A percentile compares a stretch with the other conserved stretches of the same genome.
Evolutionary conservation across 2,888 invertebrate species (phyloP).

Genomic region (Stenodema calcarata): DNA sequence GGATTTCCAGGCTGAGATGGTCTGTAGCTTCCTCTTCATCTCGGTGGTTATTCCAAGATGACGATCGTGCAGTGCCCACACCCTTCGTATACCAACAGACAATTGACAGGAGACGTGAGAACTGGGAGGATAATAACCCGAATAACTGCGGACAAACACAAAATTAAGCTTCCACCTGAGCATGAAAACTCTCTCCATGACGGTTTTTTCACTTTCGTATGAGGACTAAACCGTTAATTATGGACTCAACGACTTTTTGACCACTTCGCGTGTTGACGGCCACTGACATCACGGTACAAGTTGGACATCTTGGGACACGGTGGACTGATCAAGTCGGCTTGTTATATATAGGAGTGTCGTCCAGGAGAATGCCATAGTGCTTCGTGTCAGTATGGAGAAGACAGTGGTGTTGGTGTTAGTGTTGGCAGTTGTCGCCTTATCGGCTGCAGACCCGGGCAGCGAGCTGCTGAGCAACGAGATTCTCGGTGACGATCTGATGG

Average conservation of each 20-base stretch:
- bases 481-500: background rate
- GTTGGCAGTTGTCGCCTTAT: background rate
- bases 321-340: constrained; percentile 22
- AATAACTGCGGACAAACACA: background rate
- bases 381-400: constrained; percentile 8
- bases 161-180: background rate
- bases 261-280: constrained; percentile 26
- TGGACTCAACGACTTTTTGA: background rate
- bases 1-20: too few relatives aligned
- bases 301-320: background rate
- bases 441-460: background rate
- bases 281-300: background rate
- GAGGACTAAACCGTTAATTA: background rate
- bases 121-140: background rate
- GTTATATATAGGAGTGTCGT: constrained; percentile 42
- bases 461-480: background rate
- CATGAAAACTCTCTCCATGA: constrained; percentile 15
- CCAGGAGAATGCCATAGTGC: background rate
- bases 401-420: constrained; percentile 19
- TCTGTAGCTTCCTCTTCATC: too few relatives aligned
- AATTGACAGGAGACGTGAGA: background rate
- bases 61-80: too few relatives aligned
- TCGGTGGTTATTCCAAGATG: too few relatives aligned
- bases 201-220: background rate
- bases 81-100: too few relatives aligned